These are phyloP conservation scores for Diarsia rubi DNA, from an alignment of 2,888 invertebrate genomes.

Conservation along the genomic window DNA sequence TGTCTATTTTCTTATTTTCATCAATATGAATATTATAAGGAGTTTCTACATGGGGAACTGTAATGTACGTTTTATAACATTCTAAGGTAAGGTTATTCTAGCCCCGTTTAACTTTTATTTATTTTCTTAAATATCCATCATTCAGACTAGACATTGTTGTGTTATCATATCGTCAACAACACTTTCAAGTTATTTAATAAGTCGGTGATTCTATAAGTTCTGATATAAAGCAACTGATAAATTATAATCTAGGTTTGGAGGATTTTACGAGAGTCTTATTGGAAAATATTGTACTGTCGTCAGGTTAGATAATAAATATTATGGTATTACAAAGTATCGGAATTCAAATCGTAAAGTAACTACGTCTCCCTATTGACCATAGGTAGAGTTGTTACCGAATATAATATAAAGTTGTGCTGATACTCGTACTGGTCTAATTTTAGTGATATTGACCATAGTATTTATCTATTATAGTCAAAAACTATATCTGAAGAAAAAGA, in stretches of 20 bases:
- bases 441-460: background rate
- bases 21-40: background rate
- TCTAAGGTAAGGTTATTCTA: background rate
- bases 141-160: slow-evolving; percentile 17
- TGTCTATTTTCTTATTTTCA: background rate
- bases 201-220: slow-evolving; percentile 25
- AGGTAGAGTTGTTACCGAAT: background rate
- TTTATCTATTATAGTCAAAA: background rate
- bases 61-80: background rate
- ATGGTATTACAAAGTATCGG: background rate
- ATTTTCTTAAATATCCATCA: background rate
- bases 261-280: slow-evolving; percentile 2
- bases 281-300: background rate
- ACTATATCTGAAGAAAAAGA: background rate
- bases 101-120: background rate
- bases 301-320: slow-evolving; percentile 25
- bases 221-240: slow-evolving; percentile 30
- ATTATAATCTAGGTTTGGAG: background rate
- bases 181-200: slow-evolving; percentile 28
- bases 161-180: slow-evolving; percentile 30
- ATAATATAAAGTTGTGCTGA: background rate
- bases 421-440: too few species aligned
- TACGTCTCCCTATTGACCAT: background rate
- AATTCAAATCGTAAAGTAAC: slow-evolving; percentile 15
- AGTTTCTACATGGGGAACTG: background rate